Conservation (phyloP, 2,113 vertebrate species). For the Columba janthina region DNA sequence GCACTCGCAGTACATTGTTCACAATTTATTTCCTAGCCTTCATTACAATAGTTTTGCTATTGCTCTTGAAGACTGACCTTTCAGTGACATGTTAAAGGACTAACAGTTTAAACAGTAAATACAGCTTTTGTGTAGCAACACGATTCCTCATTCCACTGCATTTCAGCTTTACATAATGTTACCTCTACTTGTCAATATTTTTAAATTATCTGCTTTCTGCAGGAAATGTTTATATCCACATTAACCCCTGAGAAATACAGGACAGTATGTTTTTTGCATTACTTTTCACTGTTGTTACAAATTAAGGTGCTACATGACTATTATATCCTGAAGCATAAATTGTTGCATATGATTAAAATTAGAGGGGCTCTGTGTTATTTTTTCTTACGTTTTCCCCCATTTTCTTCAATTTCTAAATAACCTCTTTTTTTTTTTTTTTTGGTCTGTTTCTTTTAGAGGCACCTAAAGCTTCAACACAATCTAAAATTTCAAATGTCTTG, state of each 20-base stretch:
- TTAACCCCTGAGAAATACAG: neutral
- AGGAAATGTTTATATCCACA: neutral
- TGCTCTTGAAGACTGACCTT: constrained; percentile 25
- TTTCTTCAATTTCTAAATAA: neutral
- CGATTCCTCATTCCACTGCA: neutral
- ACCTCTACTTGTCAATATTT: neutral
- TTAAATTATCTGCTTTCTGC: neutral
- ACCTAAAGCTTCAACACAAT: neutral
- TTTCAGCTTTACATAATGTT: neutral
- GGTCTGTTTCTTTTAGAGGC: neutral
- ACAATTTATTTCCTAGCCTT: neutral
- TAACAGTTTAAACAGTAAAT: neutral
- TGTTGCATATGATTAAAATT: neutral
- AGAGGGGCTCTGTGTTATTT: neutral
- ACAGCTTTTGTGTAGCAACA: neutral
- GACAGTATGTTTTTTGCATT: neutral
- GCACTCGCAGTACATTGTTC: neutral
- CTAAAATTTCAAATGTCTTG: neutral
- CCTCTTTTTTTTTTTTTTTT: neutral
- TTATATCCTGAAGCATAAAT: neutral
- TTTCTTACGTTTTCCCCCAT: neutral
- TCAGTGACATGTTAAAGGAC: neutral
- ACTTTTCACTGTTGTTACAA: neutral
- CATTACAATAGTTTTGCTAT: neutral
- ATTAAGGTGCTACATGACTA: neutral